These are phyloP conservation scores for Aquatica leii DNA, from an alignment of 2,888 invertebrate genomes.

Conservation along the genomic window DNA sequence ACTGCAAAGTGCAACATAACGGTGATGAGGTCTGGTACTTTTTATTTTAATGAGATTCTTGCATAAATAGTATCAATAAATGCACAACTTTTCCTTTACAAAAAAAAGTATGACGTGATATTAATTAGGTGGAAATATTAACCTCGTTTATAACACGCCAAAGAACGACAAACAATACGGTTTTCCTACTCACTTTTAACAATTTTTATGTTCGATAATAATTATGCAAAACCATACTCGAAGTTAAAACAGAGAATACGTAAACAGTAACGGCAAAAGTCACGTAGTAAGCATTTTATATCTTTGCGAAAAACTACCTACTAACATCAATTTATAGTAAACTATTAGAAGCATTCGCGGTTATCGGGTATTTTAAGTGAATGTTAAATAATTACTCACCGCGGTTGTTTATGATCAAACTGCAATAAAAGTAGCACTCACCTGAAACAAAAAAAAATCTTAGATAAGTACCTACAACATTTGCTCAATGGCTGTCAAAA, in stretches of 20 bases:
- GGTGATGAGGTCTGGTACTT: conserved; percentile 17
- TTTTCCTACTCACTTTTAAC: too few species aligned
- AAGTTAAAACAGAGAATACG: conserved; percentile 45
- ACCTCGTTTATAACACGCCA: too few species aligned
- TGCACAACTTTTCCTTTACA: conserved; percentile 2
- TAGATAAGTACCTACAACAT: not conserved
- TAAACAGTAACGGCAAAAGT: conserved; percentile 43
- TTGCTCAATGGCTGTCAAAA: too few species aligned
- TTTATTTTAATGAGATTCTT: conserved; percentile 31
- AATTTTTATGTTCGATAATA: conserved; percentile 33
- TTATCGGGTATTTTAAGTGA: conserved; percentile 17
- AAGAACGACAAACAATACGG: too few species aligned
- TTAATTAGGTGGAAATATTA: too few species aligned
- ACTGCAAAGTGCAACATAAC: conserved; percentile 34
- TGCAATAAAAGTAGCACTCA: conserved; percentile 20
- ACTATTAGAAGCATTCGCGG: conserved; percentile 24
- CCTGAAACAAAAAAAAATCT: conserved; percentile 29
- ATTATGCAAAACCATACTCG: conserved; percentile 39
- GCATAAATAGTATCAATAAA: conserved; percentile 23
- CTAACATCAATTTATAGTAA: conserved; percentile 38
- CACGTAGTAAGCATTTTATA: conserved; percentile 33
- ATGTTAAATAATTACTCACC: conserved; percentile 14
- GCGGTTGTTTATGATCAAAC: not conserved
- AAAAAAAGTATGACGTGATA: not conserved
- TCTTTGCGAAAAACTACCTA: conserved; percentile 34